phyloP scores from a whole-genome alignment of 2,113 vertebrate genomes.

The Cryptotis parvus region DNA sequence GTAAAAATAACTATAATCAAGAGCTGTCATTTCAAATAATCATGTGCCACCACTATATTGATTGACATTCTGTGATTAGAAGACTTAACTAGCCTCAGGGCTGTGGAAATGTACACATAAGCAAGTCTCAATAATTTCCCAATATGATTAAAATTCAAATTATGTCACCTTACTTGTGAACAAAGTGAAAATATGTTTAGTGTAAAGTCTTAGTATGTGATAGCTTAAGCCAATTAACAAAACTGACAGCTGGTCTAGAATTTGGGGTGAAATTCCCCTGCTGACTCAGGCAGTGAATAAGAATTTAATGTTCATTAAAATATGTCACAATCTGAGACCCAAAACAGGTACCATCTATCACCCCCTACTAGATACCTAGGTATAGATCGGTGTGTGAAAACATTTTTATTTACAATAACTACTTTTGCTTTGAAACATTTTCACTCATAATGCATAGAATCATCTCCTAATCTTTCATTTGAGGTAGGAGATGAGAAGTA shows the following conservation, averaged over 20 bases:
- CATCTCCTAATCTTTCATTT: not conserved
- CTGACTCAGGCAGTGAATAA: slow-evolving; percentile 78
- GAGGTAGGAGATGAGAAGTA: not conserved
- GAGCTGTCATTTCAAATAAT: slow-evolving; percentile 1
- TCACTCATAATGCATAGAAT: slow-evolving; percentile 19
- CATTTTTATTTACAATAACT: too few species aligned
- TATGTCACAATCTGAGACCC: slow-evolving; percentile 78
- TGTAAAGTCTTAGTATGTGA: slow-evolving; percentile 70
- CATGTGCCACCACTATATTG: not conserved
- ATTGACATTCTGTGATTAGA: slow-evolving; percentile 36
- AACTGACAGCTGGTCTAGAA: slow-evolving; percentile 76
- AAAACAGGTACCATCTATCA: slow-evolving; percentile 80
- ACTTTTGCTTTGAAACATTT: too few species aligned
- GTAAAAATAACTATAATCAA: not conserved
- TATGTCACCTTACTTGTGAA: slow-evolving; percentile 65
- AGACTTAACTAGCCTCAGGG: not conserved
- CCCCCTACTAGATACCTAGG: slow-evolving; percentile 56
- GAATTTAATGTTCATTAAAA: slow-evolving; percentile 81
- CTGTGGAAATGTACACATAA: slow-evolving; percentile 9
- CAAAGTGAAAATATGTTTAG: slow-evolving; percentile 74
- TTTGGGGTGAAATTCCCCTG: slow-evolving; percentile 80
- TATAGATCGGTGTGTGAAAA: slow-evolving; percentile 52
- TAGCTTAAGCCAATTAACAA: slow-evolving; percentile 82
- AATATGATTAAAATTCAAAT: slow-evolving; percentile 71
- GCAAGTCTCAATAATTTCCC: slow-evolving; percentile 62